Evolutionary conservation across 2,888 invertebrate genomes (phyloP).

Genomic region (Pachycephus smyrnensis): DNA sequence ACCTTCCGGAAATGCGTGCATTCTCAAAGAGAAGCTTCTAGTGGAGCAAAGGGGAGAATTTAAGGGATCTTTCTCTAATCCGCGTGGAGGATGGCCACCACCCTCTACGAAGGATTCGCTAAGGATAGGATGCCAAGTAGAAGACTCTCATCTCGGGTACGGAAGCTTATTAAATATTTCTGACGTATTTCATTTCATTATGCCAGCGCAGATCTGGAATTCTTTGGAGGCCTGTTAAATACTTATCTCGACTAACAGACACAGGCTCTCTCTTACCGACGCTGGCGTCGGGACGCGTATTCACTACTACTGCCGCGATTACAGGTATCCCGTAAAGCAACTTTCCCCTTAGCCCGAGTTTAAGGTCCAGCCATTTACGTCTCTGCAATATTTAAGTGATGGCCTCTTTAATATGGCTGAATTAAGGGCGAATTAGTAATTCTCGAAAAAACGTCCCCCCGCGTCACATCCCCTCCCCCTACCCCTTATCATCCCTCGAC

Average conservation of each 20-base stretch:
- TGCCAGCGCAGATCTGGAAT: constrained; percentile 42
- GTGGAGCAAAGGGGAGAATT: constrained; percentile 13
- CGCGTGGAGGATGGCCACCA: constrained; percentile 34
- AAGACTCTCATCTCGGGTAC: constrained; percentile 34
- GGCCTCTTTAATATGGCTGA: constrained; percentile 2
- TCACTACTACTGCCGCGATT: neutral
- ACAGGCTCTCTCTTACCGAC: neutral
- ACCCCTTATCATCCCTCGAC: too few relatives aligned
- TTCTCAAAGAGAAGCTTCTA: constrained; percentile 38
- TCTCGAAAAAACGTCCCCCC: neutral
- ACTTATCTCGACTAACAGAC: constrained; percentile 12
- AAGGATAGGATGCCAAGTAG: constrained; percentile 34
- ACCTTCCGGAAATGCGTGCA: constrained; percentile 40
- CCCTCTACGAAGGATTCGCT: constrained; percentile 38
- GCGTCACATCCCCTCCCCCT: neutral
- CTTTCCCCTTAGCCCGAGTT: neutral
- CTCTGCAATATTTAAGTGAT: neutral
- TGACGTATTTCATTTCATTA: constrained; percentile 60
- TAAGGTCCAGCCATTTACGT: neutral
- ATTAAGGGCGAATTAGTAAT: neutral
- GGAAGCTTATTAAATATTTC: constrained; percentile 63
- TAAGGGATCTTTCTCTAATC: constrained; percentile 42
- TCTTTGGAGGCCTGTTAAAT: constrained; percentile 46
- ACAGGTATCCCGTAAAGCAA: neutral
- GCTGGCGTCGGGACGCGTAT: too few relatives aligned